Evolutionary conservation across 2,888 invertebrate species (phyloP).

Genomic region (Lasioglossum morio): DNA sequence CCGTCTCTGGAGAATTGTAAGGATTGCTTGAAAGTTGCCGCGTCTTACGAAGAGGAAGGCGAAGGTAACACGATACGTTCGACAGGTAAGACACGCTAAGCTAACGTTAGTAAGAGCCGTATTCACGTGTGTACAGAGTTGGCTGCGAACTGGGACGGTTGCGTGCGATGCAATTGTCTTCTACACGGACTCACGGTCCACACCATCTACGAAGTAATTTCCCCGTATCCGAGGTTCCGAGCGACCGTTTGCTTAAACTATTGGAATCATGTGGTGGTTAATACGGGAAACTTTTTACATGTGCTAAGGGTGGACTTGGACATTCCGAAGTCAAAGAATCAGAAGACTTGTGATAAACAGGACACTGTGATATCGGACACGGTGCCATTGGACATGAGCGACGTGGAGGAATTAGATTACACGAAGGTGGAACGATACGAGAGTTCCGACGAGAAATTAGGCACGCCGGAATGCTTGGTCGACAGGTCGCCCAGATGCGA

Average conservation of each 20-base stretch:
- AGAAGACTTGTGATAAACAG: conserved; percentile 80
- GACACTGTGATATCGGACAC: conserved; percentile 78
- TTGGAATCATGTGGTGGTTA: conserved; percentile 91
- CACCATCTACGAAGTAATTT: conserved; percentile 95
- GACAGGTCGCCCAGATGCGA: conserved; percentile 79
- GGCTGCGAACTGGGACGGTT: conserved; percentile 86
- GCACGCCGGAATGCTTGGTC: conserved; percentile 73
- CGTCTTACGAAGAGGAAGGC: conserved; percentile 86
- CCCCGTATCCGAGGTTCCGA: conserved; percentile 92
- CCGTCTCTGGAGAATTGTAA: conserved; percentile 88
- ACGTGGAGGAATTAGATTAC: conserved; percentile 79
- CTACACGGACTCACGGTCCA: conserved; percentile 96
- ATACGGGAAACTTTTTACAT: conserved; percentile 94
- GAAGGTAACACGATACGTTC: conserved; percentile 61
- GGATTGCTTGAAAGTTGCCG: conserved; percentile 86
- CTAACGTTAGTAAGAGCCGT: background rate
- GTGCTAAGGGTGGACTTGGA: conserved; percentile 89
- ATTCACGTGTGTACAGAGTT: conserved; percentile 81
- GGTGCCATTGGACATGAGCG: conserved; percentile 79
- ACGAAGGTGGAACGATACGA: conserved; percentile 78
- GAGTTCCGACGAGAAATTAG: conserved; percentile 76
- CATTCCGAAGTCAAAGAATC: conserved; percentile 77
- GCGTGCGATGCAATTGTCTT: conserved; percentile 90
- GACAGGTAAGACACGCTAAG: background rate
- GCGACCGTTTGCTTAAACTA: conserved; percentile 89